Base-by-base conservation (phyloP, 2,797 vertebrate genomes). In the Orestias chungarensis region DNA sequence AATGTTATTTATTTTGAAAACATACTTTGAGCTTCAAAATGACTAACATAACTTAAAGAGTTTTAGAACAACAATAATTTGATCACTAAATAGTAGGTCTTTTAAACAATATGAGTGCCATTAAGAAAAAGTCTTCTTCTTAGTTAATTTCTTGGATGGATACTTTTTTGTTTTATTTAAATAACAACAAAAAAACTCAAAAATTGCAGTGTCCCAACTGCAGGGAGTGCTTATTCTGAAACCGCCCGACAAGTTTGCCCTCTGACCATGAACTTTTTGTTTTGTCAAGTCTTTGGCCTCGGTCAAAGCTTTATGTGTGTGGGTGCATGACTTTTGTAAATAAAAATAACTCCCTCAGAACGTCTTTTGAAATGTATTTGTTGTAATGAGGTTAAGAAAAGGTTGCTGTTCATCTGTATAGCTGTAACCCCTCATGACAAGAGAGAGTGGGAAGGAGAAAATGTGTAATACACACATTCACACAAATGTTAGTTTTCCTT, bases 221-320 rank as follows among this genome's bases (percentile, higher is more conserved):
- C 33, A 61, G 57, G 14, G 20, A 14, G 33, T 25, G 11, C 12
- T 38, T 23, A 23, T 23, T 38, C 20, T 61, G 33, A 61, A 38
- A 61, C 35, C 57, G 33, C 35, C 18, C 23, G 31, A 59, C 55
- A 59, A 10, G 18, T 72, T 44, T 49, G 31, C 72, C 52, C 38
- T 11, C 61, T 14, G 25, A 23, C 78, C 70, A 38, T 64, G 70
- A 70, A 76, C 54, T 73, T 69, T 74, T 82, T 73, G 74, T 71
- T 38, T 38, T 35, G 35, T 0, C 2, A 14, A 38, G 20, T 23
- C 33, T n/a, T 23, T 14, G 20, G 10, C 33, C 33, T 6, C 10
- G 57, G 33, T 23, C 57, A 38, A 12, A 61, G 57, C 33, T 35
- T 20, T 33, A 74, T 11, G 3, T 35, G 66, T 50, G 64, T 43